phyloP scores from a whole-genome alignment of 1,140 invertebrate species.

The Cyphomyrmex costatus region DNA sequence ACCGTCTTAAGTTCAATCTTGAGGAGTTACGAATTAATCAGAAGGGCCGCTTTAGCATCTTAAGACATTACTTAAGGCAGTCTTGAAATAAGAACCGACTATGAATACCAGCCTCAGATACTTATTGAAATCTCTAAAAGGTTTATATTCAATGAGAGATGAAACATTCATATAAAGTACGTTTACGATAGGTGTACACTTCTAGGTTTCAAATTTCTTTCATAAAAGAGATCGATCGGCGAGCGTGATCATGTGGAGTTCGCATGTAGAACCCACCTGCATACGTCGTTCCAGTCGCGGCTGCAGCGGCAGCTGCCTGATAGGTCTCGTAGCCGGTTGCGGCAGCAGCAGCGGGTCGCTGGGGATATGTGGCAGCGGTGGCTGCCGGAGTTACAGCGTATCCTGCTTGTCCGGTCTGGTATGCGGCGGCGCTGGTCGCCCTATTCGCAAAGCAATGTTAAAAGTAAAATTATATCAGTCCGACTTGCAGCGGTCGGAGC shows the following conservation, averaged over 20 bases:
- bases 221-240: background rate
- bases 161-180: background rate
- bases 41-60: too few relatives aligned
- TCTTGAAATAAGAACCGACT: too few relatives aligned
- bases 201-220: background rate
- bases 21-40: too few relatives aligned
- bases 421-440: slow-evolving; percentile 91
- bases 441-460: slow-evolving; percentile 59
- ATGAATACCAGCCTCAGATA: too few relatives aligned
- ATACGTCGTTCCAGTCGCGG: slow-evolving; percentile 90
- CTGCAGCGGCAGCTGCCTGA: slow-evolving; percentile 89
- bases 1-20: too few relatives aligned
- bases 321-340: slow-evolving; percentile 93
- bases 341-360: slow-evolving; percentile 90
- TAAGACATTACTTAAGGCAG: too few relatives aligned
- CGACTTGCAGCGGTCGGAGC: background rate
- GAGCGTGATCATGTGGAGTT: background rate
- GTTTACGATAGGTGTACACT: background rate
- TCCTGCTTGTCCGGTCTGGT: slow-evolving; percentile 93
- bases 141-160: background rate
- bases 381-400: slow-evolving; percentile 94
- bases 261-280: slow-evolving; percentile 84
- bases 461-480: slow-evolving; percentile 29
- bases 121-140: background rate
- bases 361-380: slow-evolving; percentile 92